Conservation (phyloP, 2,113 vertebrate species). For the Tor tambroides region DNA sequence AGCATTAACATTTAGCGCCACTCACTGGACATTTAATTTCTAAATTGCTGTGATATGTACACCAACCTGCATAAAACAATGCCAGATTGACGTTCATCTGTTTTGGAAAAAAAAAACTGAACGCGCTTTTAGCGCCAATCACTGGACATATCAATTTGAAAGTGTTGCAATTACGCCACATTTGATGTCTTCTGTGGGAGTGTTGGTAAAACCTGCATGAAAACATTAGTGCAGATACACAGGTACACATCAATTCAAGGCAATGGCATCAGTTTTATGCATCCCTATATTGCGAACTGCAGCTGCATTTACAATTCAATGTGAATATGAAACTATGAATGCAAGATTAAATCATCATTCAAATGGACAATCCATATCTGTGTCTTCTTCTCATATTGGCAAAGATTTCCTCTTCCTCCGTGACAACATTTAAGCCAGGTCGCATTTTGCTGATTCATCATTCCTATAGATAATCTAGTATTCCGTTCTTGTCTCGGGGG, state of each 20-base stretch:
- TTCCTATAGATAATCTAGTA: conserved; percentile 13
- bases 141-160: too few relatives aligned
- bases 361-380: neutral
- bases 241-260: too few relatives aligned
- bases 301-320: neutral
- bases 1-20: neutral
- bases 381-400: neutral
- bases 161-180: too few relatives aligned
- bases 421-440: neutral
- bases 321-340: neutral
- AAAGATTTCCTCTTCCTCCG: conserved; percentile 8
- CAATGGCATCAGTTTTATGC: too few relatives aligned
- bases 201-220: neutral
- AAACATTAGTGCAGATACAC: too few relatives aligned
- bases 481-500: conserved; percentile 13
- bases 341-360: neutral
- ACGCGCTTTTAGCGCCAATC: too few relatives aligned
- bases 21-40: too few relatives aligned
- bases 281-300: neutral
- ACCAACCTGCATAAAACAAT: too few relatives aligned
- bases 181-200: too few relatives aligned
- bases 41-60: too few relatives aligned
- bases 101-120: too few relatives aligned
- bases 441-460: conserved; percentile 32
- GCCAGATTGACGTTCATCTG: too few relatives aligned